These are phyloP conservation scores for Acrobeloides nanus DNA, from an alignment of 2,888 invertebrate genomes.

Conservation along the genomic window DNA sequence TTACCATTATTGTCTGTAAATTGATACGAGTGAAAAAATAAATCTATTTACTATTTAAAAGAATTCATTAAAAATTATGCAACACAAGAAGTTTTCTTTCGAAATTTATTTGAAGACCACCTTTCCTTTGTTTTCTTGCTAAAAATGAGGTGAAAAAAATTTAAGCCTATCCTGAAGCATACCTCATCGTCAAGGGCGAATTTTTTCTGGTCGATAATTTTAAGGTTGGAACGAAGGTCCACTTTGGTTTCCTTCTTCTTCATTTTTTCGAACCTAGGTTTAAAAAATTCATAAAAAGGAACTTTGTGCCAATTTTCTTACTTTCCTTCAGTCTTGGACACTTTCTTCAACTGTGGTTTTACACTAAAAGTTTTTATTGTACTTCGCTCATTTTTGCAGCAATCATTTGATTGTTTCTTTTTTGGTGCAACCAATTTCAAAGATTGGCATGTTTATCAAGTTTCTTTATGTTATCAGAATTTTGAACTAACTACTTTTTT, in stretches of 20 bases:
- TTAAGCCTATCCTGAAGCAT: background rate
- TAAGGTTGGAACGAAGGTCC: conserved; percentile 50
- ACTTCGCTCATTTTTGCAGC: no score
- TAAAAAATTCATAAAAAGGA: background rate
- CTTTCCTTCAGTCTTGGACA: conserved; percentile 98
- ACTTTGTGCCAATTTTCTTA: conserved; percentile 4
- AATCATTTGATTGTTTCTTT: background rate
- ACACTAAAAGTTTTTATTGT: conserved; percentile 35
- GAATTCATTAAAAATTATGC: no score
- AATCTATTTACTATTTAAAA: no score
- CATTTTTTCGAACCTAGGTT: conserved; percentile 49
- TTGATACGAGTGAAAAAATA: no score
- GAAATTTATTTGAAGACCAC: no score
- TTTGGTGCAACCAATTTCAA: background rate
- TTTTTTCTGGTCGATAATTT: conserved; percentile 49
- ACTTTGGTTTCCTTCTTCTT: conserved; percentile 46
- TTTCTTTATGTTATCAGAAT: no score
- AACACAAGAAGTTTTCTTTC: no score
- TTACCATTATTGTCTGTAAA: no score
- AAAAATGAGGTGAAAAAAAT: background rate
- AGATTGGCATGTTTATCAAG: background rate
- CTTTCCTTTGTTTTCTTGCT: conserved; percentile 10
- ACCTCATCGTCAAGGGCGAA: conserved; percentile 42
- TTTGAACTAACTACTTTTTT: no score
- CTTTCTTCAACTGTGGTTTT: conserved; percentile 73